These are phyloP conservation scores for Psittacara wagleri DNA, from an alignment of 2,113 vertebrate genomes.

Conservation along the genomic window DNA sequence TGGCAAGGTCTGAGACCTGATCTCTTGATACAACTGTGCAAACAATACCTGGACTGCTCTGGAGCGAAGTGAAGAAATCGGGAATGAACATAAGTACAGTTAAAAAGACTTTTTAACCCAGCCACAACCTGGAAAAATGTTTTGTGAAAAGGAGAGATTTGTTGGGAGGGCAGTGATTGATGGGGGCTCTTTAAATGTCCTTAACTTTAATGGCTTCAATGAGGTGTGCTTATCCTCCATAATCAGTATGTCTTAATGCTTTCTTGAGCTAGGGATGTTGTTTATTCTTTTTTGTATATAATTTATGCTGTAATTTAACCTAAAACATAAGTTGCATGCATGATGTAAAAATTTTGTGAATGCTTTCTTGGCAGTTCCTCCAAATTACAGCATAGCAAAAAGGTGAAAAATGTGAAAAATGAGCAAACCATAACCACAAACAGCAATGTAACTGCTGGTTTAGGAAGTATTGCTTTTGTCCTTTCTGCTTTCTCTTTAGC, in stretches of 20 bases:
- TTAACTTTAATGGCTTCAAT: background rate
- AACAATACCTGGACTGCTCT: background rate
- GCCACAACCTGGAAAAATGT: background rate
- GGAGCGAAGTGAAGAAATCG: background rate
- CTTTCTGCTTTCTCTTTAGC: conserved; percentile 1
- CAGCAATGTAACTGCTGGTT: background rate
- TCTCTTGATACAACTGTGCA: accelerated
- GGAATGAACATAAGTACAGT: background rate
- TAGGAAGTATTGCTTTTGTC: conserved; percentile 1
- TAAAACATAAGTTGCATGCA: background rate
- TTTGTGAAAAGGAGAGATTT: background rate
- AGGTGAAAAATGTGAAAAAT: background rate
- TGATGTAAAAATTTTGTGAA: background rate
- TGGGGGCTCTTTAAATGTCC: background rate
- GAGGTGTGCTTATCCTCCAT: background rate
- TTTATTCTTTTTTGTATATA: background rate
- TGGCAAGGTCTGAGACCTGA: background rate
- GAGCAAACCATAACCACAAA: background rate
- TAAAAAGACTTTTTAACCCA: background rate
- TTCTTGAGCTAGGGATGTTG: background rate
- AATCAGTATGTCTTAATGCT: background rate
- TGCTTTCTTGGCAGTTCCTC: background rate
- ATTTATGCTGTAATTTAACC: background rate
- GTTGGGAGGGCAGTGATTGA: background rate
- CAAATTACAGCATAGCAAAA: background rate